These are phyloP conservation scores for Cremastobaeus sp. DNA, from an alignment of 2,888 invertebrate genomes.

Conservation along the genomic window DNA sequence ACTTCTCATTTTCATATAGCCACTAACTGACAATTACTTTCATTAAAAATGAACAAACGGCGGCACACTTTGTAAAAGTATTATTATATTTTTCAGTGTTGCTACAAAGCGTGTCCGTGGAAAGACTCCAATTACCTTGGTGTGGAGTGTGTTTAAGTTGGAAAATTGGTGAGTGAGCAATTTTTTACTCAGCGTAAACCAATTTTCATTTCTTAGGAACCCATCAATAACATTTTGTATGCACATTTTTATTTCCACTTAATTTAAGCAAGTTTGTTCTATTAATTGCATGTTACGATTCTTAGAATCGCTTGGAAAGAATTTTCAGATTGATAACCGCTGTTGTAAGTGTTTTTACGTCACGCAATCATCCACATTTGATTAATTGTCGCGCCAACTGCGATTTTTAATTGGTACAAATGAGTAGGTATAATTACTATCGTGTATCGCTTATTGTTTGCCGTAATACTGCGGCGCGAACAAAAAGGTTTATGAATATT, in stretches of 20 bases:
- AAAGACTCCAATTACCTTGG: conserved; percentile 33
- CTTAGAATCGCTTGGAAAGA: conserved; percentile 7
- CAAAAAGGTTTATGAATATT: conserved; percentile 19
- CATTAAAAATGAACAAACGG: no score
- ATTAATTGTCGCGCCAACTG: conserved; percentile 8
- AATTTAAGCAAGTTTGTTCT: no score
- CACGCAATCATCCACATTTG: conserved; percentile 9
- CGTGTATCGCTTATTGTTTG: background rate
- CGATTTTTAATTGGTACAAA: conserved; percentile 28
- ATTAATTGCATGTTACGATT: no score
- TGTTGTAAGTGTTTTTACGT: no score
- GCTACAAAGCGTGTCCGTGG: conserved; percentile 15
- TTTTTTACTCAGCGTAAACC: conserved; percentile 5
- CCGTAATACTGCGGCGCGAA: background rate
- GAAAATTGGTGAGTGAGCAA: conserved; percentile 28
- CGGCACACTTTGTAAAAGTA: background rate
- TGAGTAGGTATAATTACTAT: conserved; percentile 13
- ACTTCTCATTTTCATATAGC: no score
- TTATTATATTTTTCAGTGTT: conserved; percentile 14
- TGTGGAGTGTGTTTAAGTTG: conserved; percentile 17
- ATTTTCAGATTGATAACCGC: no score
- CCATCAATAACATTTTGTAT: conserved; percentile 17
- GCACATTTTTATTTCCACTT: no score
- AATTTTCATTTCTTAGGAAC: conserved; percentile 14
- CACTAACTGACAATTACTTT: no score